These are phyloP conservation scores for Belgica antarctica DNA, from an alignment of 2,888 invertebrate genomes.

Conservation along the genomic window DNA sequence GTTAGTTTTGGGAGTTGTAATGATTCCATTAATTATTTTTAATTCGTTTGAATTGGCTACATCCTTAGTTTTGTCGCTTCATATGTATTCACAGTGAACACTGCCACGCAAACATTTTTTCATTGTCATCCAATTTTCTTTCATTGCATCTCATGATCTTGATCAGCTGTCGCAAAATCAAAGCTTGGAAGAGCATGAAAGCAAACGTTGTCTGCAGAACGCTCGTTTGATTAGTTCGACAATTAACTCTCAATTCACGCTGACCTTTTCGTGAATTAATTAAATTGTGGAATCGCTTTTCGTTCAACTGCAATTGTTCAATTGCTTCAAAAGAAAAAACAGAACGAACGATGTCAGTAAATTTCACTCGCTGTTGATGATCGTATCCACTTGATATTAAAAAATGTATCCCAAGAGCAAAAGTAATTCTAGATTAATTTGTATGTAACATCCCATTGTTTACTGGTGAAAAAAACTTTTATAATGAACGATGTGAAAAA, in stretches of 20 bases:
- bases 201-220: too few species aligned
- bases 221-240: too few species aligned
- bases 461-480: not conserved
- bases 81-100: not conserved
- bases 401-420: not conserved
- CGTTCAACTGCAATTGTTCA: constrained; percentile 18
- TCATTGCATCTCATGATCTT: not conserved
- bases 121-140: constrained; percentile 28
- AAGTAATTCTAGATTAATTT: constrained; percentile 26
- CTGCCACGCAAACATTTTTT: not conserved
- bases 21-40: constrained; percentile 40
- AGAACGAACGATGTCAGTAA: not conserved
- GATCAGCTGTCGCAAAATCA: too few species aligned
- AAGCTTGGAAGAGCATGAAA: too few species aligned
- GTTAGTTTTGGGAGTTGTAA: constrained; percentile 18
- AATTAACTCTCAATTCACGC: constrained; percentile 18
- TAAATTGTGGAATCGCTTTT: constrained; percentile 27
- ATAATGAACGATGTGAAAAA: constrained; percentile 36
- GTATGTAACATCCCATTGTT: constrained; percentile 40
- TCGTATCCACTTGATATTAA: constrained; percentile 1
- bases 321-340: not conserved
- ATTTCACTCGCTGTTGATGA: constrained; percentile 6
- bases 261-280: constrained; percentile 37
- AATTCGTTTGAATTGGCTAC: constrained; percentile 44
- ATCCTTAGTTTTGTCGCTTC: constrained; percentile 31